Conservation (phyloP, 2,888 invertebrate species). For the Aspidiotus destructor region DNA sequence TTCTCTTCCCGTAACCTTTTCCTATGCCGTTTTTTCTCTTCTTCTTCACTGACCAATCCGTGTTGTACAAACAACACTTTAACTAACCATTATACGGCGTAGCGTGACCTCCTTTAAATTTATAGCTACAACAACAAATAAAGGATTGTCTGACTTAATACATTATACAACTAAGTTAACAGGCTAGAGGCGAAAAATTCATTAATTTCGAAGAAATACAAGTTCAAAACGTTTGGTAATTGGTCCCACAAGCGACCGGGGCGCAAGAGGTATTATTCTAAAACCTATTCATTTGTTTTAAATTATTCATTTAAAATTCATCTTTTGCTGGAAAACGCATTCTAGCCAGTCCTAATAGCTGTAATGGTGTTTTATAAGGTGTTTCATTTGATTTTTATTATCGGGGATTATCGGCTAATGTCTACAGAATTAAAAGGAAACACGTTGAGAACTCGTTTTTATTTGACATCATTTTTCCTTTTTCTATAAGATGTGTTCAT, state of each 20-base stretch:
- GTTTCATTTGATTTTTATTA: conserved; percentile 32
- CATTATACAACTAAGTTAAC: conserved; percentile 33
- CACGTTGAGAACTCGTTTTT: background rate
- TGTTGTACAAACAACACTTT: conserved; percentile 33
- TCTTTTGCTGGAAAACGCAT: conserved; percentile 18
- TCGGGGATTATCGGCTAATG: conserved; percentile 31
- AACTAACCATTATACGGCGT: conserved; percentile 31
- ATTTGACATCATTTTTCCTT: background rate
- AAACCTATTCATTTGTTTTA: conserved; percentile 25
- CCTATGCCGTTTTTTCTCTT: conserved; percentile 8
- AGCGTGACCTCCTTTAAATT: conserved; percentile 32
- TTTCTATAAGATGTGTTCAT: no score
- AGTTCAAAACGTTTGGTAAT: conserved; percentile 30
- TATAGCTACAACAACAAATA: conserved; percentile 33
- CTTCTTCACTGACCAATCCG: conserved; percentile 30
- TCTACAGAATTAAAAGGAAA: conserved; percentile 2
- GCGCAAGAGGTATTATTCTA: conserved; percentile 19
- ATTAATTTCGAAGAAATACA: conserved; percentile 29
- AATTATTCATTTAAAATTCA: conserved; percentile 28
- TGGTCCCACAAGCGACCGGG: conserved; percentile 27
- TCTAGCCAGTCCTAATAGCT: conserved; percentile 28
- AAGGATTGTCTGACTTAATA: conserved; percentile 33
- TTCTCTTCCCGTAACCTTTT: background rate
- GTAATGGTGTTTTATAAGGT: conserved; percentile 33
- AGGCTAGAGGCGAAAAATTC: conserved; percentile 31